phyloP scores from a whole-genome alignment of 2,888 invertebrate genomes.

The Arctia plantaginis region DNA sequence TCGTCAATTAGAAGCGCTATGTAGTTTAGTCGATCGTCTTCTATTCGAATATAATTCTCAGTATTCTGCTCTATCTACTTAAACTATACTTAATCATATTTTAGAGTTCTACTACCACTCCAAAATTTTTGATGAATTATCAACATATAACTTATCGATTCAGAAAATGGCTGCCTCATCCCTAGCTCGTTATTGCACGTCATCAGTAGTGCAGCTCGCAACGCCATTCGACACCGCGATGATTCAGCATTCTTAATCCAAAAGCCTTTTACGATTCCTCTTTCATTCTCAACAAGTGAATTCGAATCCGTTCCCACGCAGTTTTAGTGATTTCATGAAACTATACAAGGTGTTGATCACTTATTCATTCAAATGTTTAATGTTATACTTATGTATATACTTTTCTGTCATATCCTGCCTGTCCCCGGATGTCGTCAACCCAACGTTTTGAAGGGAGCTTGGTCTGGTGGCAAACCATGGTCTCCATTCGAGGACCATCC shows the following conservation, averaged over 20 bases:
- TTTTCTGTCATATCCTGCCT: too few species aligned
- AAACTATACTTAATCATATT: not conserved
- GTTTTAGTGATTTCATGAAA: slow-evolving; percentile 53
- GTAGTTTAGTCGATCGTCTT: not conserved
- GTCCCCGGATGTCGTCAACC: too few species aligned
- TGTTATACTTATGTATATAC: too few species aligned
- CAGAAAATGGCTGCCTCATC: slow-evolving; percentile 30
- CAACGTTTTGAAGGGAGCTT: too few species aligned
- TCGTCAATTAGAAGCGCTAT: not conserved
- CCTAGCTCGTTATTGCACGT: slow-evolving; percentile 80
- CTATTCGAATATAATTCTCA: not conserved
- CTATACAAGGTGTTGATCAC: slow-evolving; percentile 39
- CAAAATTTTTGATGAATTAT: not conserved
- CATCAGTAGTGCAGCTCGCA: slow-evolving; percentile 72
- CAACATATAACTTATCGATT: slow-evolving; percentile 30
- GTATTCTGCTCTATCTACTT: not conserved
- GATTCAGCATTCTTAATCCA: slow-evolving; percentile 84
- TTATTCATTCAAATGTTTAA: slow-evolving; percentile 29
- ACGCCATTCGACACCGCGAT: slow-evolving; percentile 74
- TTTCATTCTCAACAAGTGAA: slow-evolving; percentile 75
- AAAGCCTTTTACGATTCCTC: slow-evolving; percentile 82
- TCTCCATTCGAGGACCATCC: too few species aligned
- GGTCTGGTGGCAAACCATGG: too few species aligned
- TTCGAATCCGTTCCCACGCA: slow-evolving; percentile 74
- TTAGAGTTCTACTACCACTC: not conserved